Evolutionary conservation across 2,888 invertebrate genomes (phyloP).

Genomic region (Steromphala cineraria): DNA sequence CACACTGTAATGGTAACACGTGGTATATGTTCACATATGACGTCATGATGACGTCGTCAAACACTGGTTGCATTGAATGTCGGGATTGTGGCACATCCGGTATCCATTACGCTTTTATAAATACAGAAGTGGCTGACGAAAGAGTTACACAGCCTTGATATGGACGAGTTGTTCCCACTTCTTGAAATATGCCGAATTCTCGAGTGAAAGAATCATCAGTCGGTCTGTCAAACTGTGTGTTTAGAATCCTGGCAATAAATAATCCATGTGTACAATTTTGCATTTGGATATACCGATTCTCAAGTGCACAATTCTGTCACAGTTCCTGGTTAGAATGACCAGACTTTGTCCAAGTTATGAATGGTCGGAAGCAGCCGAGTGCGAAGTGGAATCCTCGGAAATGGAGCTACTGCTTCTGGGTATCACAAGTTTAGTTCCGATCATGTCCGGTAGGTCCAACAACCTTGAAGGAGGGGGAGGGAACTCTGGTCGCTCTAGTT

Average conservation of each 20-base stretch:
- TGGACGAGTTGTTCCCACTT: too few species aligned
- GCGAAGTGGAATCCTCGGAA: conserved; percentile 53
- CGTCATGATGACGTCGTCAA: neutral
- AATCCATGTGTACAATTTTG: too few species aligned
- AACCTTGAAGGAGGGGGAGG: conserved; percentile 34
- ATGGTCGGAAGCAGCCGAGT: conserved; percentile 37
- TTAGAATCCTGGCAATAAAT: too few species aligned
- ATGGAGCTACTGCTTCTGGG: conserved; percentile 51
- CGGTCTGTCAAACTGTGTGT: too few species aligned
- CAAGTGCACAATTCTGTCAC: too few species aligned
- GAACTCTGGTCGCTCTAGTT: conserved; percentile 78
- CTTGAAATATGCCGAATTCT: too few species aligned
- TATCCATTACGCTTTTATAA: neutral
- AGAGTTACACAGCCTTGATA: too few species aligned
- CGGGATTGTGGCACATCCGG: neutral
- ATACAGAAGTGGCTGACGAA: too few species aligned
- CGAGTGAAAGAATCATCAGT: too few species aligned
- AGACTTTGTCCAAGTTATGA: neutral
- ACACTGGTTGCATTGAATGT: neutral
- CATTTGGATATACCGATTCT: too few species aligned
- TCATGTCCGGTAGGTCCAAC: conserved; percentile 37
- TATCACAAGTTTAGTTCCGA: conserved; percentile 42
- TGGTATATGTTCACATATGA: neutral
- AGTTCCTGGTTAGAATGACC: too few species aligned
- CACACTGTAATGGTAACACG: neutral